Base-by-base conservation (phyloP, 2,113 vertebrate species). In the Trematocara zebra region DNA sequence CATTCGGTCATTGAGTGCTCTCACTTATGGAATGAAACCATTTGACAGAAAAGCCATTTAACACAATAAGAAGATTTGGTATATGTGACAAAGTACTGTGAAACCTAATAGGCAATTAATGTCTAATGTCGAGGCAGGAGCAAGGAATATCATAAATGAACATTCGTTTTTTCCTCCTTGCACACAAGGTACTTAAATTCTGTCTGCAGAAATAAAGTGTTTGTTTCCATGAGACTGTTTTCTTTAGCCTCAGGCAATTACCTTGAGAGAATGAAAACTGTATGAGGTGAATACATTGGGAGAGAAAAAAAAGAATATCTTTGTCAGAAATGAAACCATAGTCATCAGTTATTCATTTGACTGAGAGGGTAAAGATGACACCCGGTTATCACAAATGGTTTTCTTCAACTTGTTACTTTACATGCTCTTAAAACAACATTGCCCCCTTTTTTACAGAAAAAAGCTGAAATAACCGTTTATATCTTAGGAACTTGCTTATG, bases 101-200 rank as follows among this genome's bases (percentile, higher is more conserved):
- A 86, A 76, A 81, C 18, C 26, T 83, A 91, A 91, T 84, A 59
- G 59, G 80, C 82, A 92, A 90, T 91, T 90, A 87, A 83, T 74
- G 80, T 80, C 78, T 85, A 31, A 86, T 89, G 82, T 40, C 59
- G n/a, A 81, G 83, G 57, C 84, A 42, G 28, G 54, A 87, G 72
- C 56, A 84, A 81, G 33, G 42, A 82, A 84, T 79, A 42, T 49
- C 78, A 64, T 83, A 49, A 85, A 89, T 86, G 28, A 54, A 18
- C 26, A 53, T 78, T 88, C 14, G 82, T 80, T 88, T 87, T 81
- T 53, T 83, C 74, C 28, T 37, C 44, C 44, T 82, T 64, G 52
- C 82, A 78, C 72, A 72, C 6, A 7, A 72, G 33, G 44, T 72
- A 59, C 52, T 90, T 74, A 89, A 74, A 57, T 18, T 35, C 23